Percentiles rank a stretch among this genome's conserved stretches.
Evolutionary conservation across 2,888 invertebrate species (phyloP).

Genomic region (Patella depressa): DNA sequence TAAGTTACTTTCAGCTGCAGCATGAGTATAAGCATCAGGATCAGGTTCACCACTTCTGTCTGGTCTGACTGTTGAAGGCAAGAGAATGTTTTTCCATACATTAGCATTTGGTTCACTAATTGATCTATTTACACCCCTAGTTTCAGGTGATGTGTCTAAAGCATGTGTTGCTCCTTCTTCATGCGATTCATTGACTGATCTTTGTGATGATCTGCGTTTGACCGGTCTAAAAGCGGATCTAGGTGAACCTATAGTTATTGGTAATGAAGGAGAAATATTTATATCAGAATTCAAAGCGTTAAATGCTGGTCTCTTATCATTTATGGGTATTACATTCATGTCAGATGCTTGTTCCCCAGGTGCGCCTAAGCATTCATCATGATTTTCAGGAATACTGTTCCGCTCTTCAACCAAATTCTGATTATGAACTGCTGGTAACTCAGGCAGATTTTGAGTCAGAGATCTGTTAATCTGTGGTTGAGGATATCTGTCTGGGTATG

Average conservation of each 20-base stretch:
- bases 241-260: conserved; percentile 27
- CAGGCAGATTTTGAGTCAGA: background rate
- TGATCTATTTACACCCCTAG: no score
- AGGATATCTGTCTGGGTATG: background rate
- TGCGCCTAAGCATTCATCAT: background rate
- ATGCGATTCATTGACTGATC: background rate
- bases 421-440: no score
- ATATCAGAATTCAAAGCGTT: background rate
- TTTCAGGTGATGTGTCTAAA: no score
- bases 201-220: conserved; percentile 18
- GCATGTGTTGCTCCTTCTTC: no score
- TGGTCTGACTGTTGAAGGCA: conserved; percentile 24
- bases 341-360: no score
- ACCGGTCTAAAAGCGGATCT: conserved; percentile 40
- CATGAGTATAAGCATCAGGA: no score
- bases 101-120: no score
- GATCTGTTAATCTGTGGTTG: background rate
- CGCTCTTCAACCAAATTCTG: conserved; percentile 7
- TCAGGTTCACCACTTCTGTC: no score
- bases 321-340: background rate
- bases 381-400: background rate
- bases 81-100: conserved; percentile 36
- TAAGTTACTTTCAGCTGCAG: no score
- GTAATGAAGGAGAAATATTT: background rate
- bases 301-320: background rate